Evolutionary conservation across 2,888 invertebrate genomes (phyloP), one percentile per base, ranked within the genome.

Genomic region (Liposcelis brunnea): DNA sequence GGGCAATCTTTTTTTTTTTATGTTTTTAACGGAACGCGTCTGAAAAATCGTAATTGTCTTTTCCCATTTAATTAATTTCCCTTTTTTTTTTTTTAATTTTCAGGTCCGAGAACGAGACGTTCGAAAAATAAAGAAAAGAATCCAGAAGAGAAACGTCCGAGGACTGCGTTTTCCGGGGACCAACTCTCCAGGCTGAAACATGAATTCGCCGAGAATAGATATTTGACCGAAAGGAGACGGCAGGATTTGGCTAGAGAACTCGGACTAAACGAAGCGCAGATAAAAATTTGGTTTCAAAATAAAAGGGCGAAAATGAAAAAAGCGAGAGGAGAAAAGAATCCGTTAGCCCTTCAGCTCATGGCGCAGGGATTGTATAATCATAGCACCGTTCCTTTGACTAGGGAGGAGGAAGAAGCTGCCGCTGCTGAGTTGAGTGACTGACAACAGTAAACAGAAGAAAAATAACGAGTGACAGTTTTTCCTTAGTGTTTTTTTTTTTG

Each of bases 281-380:
- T 90, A 61, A 93, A 93, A 70, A 91, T 93, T 62, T 93, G 90
- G 91, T 90, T 91, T 68, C 89, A 94, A 69, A 93, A 94, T 68
- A 93, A 94, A 62, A 72, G 94, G 12, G 95, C 95, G 51, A 94
- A 94, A 68, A 82, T 93, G 62, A 95, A 95, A 71, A 94, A 94
- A 61, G 75, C 86, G 0, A 76, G 77, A 0, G 89, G 89, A 0
- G 79, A 81, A 53, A 77, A 83, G 57, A 85, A 89, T 63, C 81
- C 85, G 0, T 66, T 93, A 46, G 91, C 93, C 0, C 59, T 89
- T 47, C 89, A 90, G 58, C 71, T 93, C 54, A 90, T 91, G 86
- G 90, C 91, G 0, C 90, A 93, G 60, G 93, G 91, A 0, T 68
- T 91, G 19, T 91, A 93, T 66, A 93, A 93, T 62, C 93, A 93